Evolutionary conservation across 2,888 invertebrate genomes (phyloP), one percentile per base, ranked within the genome.

Genomic region (Timema cristinae): DNA sequence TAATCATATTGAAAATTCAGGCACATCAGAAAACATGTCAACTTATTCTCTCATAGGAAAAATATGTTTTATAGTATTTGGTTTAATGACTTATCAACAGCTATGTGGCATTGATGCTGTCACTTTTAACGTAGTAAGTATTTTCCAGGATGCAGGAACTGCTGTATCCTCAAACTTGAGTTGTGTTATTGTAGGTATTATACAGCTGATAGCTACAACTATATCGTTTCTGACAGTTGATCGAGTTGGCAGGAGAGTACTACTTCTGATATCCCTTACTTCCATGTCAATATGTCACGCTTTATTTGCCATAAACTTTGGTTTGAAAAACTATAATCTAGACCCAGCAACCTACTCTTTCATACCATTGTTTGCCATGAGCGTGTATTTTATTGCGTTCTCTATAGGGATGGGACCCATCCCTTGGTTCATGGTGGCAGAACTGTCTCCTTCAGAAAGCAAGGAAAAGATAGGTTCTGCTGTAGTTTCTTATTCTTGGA

Each of bases 1-100:
- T n/a, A 15, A 48, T 6, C 7, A 49, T 6, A 16, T 51, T 47
- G 16, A 13, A n/a, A 9, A 50, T 10, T 50, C 15, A n/a, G 51
- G n/a, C 11, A 7, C 10, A 32, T 68, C 88, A 0, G 78, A 82
- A 0, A 91, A 91, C 77, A 84, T 92, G 0, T 85, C 82, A 79
- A 88, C 84, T 77, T 88, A 89, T 7, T 86, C 88, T 72, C 86
- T 90, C 49, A 90, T 93, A 80, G 88, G 90, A 75, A 91, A 90
- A 79, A 93, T 94, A 0, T 86, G 94, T 78, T 86, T 92, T 76
- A 87, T 91, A 69, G 90, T 90, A 0, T 88, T 89, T 75, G 88
- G 89, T 7, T 84, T 95, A 73, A 91, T 93, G 70, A 83, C 88
- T 76, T 91, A 94, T 82, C 96, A 96, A 80, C 96, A 96, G 82